Percentiles rank a stretch among this genome's conserved stretches.
Conservation (phyloP, 2,888 invertebrate genomes). For the Fragum sueziense region DNA sequence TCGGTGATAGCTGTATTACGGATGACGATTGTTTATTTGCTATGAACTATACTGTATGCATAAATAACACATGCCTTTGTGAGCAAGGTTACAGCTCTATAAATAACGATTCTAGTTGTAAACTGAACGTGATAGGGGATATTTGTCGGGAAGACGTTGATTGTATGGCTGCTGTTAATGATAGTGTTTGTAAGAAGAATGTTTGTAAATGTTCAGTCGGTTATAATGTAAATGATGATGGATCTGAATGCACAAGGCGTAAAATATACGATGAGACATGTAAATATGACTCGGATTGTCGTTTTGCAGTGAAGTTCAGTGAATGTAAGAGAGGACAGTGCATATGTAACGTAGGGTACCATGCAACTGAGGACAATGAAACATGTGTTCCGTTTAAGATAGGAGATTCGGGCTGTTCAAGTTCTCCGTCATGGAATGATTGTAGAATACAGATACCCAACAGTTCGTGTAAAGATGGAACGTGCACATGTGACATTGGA, state of each 20-base stretch:
- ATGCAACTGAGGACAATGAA: constrained; percentile 41
- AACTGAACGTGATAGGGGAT: constrained; percentile 45
- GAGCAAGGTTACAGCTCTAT: constrained; percentile 41
- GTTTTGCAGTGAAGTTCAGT: constrained; percentile 58
- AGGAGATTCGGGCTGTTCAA: constrained; percentile 54
- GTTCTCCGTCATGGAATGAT: constrained; percentile 30
- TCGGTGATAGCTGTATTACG: constrained; percentile 40
- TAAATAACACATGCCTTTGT: constrained; percentile 42
- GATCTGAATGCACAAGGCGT: constrained; percentile 32
- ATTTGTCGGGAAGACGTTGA: constrained; percentile 41
- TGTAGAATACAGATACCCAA: constrained; percentile 42
- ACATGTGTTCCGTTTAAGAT: constrained; percentile 57
- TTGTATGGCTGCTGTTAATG: constrained; percentile 42
- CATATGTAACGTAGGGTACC: constrained; percentile 59
- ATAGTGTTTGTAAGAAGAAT: constrained; percentile 40
- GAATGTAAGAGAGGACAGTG: constrained; percentile 56
- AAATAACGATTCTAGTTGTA: constrained; percentile 26
- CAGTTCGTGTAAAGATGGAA: constrained; percentile 35
- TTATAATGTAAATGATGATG: constrained; percentile 29
- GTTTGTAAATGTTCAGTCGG: constrained; percentile 43
- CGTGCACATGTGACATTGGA: constrained; percentile 46
- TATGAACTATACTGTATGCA: constrained; percentile 44
- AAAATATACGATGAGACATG: constrained; percentile 62
- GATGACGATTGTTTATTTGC: constrained; percentile 44
- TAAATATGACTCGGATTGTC: constrained; percentile 52